phyloP scores from a whole-genome alignment of 2,888 invertebrate genomes.

The Beris morrisii region DNA sequence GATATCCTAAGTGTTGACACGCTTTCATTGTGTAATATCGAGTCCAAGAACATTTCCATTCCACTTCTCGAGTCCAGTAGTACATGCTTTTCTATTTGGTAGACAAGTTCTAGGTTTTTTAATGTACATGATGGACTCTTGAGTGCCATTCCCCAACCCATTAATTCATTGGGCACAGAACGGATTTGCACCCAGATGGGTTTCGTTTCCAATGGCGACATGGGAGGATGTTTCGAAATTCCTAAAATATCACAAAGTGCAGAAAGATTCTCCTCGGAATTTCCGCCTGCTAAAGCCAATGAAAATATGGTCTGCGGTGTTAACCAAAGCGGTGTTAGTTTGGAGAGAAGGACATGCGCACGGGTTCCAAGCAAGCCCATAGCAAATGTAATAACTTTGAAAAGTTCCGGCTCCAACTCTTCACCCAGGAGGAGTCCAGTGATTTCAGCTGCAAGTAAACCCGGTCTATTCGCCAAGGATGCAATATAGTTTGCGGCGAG shows the following conservation, averaged over 20 bases:
- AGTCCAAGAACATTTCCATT: conserved; percentile 59
- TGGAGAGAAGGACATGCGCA: conserved; percentile 58
- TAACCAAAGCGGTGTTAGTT: conserved; percentile 59
- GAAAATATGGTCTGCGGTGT: conserved; percentile 59
- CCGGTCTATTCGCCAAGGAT: conserved; percentile 59
- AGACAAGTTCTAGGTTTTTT: conserved; percentile 59
- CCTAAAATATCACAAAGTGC: conserved; percentile 60
- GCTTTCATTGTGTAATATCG: conserved; percentile 59
- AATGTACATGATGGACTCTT: conserved; percentile 57
- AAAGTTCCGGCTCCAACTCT: conserved; percentile 57
- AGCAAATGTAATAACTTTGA: conserved; percentile 57
- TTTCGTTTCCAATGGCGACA: conserved; percentile 50
- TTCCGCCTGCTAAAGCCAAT: conserved; percentile 59
- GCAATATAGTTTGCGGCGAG: conserved; percentile 62
- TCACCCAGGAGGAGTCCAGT: conserved; percentile 47
- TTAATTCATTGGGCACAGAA: conserved; percentile 57
- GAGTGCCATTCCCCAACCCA: conserved; percentile 60
- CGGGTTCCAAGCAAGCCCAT: conserved; percentile 59
- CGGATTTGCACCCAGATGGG: conserved; percentile 54
- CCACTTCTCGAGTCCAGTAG: conserved; percentile 47
- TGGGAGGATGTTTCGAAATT: conserved; percentile 56
- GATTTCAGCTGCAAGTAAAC: conserved; percentile 58
- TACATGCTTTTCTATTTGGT: conserved; percentile 57
- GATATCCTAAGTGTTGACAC: conserved; percentile 59
- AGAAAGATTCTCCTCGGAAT: conserved; percentile 59